Conservation (phyloP, 1,140 invertebrate genomes). For the Colletes latitarsis region DNA sequence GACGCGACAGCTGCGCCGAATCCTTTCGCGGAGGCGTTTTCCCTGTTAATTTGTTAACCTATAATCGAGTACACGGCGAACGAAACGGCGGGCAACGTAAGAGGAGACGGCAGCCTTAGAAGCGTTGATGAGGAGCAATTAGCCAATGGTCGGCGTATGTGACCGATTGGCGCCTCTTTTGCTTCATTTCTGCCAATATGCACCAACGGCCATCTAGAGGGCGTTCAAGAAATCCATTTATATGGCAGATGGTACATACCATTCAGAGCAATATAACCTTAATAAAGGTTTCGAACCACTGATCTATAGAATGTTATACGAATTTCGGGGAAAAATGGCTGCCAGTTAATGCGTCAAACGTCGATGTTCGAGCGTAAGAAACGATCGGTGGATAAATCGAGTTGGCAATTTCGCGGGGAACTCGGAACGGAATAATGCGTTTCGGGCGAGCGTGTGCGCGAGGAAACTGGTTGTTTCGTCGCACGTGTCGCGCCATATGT, state of each 20-base stretch:
- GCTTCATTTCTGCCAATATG: not conserved
- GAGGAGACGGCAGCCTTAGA: slow-evolving; percentile 72
- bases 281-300: too few relatives aligned
- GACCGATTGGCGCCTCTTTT: slow-evolving; percentile 57
- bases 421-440: not conserved
- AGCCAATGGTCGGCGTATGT: slow-evolving; percentile 64
- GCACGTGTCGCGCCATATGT: slow-evolving; percentile 66
- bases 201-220: not conserved
- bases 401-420: not conserved
- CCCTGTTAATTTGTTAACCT: slow-evolving; percentile 51
- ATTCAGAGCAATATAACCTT: too few relatives aligned
- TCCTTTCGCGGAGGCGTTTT: slow-evolving; percentile 19
- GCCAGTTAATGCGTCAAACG: too few relatives aligned
- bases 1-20: slow-evolving; percentile 6
- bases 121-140: slow-evolving; percentile 70
- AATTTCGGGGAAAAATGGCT: too few relatives aligned
- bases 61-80: slow-evolving; percentile 48
- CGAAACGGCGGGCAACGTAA: slow-evolving; percentile 62
- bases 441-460: not conserved
- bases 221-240: too few relatives aligned
- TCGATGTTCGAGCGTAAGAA: not conserved
- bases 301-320: too few relatives aligned
- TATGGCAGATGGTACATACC: too few relatives aligned
- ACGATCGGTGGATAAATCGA: not conserved
- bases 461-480: slow-evolving; percentile 39